Conservation (phyloP, 2,113 vertebrate genomes). For the Hydrolagus affinis region DNA sequence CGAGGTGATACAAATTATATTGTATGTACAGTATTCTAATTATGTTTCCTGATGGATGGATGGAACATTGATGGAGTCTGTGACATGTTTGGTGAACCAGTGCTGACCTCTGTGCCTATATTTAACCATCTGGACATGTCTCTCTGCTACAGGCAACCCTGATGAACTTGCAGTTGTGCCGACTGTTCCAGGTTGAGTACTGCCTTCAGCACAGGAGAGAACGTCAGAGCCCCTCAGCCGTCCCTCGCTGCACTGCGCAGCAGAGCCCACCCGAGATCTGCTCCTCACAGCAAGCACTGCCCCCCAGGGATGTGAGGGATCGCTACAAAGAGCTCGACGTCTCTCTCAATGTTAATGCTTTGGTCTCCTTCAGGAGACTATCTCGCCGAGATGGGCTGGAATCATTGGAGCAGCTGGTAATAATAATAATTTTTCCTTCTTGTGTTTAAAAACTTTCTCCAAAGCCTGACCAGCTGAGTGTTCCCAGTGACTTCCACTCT, state of each 20-base stretch:
- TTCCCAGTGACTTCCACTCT: too few species aligned
- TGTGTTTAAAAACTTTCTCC: too few species aligned
- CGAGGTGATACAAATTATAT: too few species aligned
- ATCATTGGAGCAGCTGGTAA: not conserved
- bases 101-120: not conserved
- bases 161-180: slow-evolving; percentile 82
- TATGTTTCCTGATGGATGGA: too few species aligned
- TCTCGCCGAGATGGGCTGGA: slow-evolving; percentile 47
- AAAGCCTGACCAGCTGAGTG: too few species aligned
- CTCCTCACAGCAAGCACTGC: not conserved
- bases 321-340: slow-evolving; percentile 74
- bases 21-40: too few species aligned
- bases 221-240: slow-evolving; percentile 45
- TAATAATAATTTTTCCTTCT: too few species aligned
- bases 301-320: slow-evolving; percentile 39
- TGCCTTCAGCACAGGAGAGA: slow-evolving; percentile 68
- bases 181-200: slow-evolving; percentile 83
- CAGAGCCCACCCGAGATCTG: slow-evolving; percentile 29
- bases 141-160: slow-evolving; percentile 62
- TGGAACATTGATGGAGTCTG: too few species aligned
- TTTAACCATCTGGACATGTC: not conserved
- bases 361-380: slow-evolving; percentile 82
- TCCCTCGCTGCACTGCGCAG: slow-evolving; percentile 37
- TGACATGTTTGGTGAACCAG: too few species aligned
- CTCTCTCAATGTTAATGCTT: slow-evolving; percentile 76